Evolutionary conservation across 2,113 vertebrate genomes (phyloP).

Genomic region (Micronycteris hirsuta): DNA sequence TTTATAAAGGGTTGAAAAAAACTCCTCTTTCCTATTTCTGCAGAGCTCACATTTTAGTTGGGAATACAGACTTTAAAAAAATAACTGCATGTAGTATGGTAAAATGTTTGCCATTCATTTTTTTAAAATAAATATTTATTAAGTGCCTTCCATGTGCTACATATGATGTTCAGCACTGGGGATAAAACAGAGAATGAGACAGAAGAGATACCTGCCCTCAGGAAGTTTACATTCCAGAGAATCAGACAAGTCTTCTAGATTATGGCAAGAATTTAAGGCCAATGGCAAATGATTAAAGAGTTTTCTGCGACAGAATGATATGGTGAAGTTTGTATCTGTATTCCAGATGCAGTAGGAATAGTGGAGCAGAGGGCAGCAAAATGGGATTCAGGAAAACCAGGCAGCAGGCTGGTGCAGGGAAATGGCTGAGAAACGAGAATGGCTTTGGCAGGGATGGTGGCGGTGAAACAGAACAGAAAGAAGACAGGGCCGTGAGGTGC

Average conservation of each 20-base stretch:
- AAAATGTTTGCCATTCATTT: not conserved
- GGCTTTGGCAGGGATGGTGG: not conserved
- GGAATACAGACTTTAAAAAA: not conserved
- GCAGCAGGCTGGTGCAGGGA: not conserved
- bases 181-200: not conserved
- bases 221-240: not conserved
- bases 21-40: not conserved
- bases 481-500: not conserved
- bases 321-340: not conserved
- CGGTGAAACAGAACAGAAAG: not conserved
- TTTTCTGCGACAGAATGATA: not conserved
- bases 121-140: not conserved
- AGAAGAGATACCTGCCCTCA: not conserved
- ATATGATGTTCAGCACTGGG: not conserved
- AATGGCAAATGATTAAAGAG: not conserved
- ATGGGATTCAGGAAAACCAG: not conserved
- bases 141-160: not conserved
- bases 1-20: not conserved
- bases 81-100: not conserved
- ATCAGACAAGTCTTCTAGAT: not conserved
- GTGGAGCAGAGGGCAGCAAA: not conserved
- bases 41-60: not conserved
- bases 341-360: not conserved
- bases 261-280: not conserved
- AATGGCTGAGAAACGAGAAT: not conserved